Base-by-base conservation (phyloP, 1,140 invertebrate species). In the Calliphora vicina region DNA sequence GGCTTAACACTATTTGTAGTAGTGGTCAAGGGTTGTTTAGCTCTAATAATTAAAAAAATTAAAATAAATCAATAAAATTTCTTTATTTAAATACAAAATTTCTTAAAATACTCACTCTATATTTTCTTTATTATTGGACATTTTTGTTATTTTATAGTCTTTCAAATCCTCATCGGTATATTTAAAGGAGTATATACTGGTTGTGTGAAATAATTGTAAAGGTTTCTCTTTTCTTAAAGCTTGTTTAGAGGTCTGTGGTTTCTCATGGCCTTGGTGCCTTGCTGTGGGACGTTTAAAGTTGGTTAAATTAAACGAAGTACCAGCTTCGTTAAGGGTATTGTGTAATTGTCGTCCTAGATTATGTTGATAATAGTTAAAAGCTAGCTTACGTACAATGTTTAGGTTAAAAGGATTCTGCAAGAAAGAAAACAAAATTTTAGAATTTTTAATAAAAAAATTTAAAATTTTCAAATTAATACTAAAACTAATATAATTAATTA, bases 131-230 rank as follows among this genome's bases (percentile, higher is more conserved):
- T 83, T 73, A 81, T 85, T 84, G 71, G 82, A 25, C 80, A 72
- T 86, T 67, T 57, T 80, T 80, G 26, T 73, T 1, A 43, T 72
- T 61, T 9, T 80, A 82, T 81, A 57, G 12, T 80, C 50, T 20
- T 71, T 80, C 76, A 29, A 67, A 83, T 82, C 85, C 83, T 84
- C 87, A 88, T 88, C 86, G 20, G 83, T 87, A 26, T 85, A 88
- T n/a, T 57, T 78, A 82, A 25, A 50, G 25, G 29, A 78, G 20
- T 82, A 76, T 25, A 82, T 61, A 78, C 15, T 82, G 71, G 3
- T 61, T 61, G 23, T 76, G 15, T 17, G 23, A 35, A 23, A 76
- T 76, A 27, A 23, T 20, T 1, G 27, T 23, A 20, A 23, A 20
- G 23, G n/a, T 67, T 10, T 67, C 6, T 20, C n/a, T 23, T 67